phyloP scores from a whole-genome alignment of 2,888 invertebrate species.

The Dicyrtoma fusca region DNA sequence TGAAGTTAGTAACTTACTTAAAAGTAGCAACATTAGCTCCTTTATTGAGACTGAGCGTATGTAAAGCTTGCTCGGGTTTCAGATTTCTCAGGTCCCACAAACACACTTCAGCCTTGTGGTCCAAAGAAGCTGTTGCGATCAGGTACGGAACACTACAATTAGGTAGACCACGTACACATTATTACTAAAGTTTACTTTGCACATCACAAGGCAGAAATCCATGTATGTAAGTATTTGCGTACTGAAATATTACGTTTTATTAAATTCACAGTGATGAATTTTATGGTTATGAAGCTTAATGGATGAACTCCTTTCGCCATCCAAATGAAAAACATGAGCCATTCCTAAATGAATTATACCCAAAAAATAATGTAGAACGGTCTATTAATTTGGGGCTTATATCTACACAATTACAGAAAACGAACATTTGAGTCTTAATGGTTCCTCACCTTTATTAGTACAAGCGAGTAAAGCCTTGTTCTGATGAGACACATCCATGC shows the following conservation, averaged over 20 bases:
- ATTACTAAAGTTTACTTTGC: too few relatives aligned
- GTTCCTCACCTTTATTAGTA: conserved; percentile 24
- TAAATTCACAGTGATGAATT: conserved; percentile 53
- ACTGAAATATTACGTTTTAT: conserved; percentile 46
- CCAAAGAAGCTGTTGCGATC: conserved; percentile 46
- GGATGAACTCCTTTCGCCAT: conserved; percentile 34
- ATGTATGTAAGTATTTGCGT: too few relatives aligned
- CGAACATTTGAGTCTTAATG: not conserved
- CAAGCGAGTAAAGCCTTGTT: conserved; percentile 21
- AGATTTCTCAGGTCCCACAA: conserved; percentile 54
- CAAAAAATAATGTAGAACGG: not conserved
- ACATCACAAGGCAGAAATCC: too few relatives aligned
- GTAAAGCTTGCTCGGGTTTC: conserved; percentile 15
- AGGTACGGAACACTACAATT: conserved; percentile 46
- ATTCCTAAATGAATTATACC: conserved; percentile 16
- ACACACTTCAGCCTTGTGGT: conserved; percentile 34
- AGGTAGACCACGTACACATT: too few relatives aligned
- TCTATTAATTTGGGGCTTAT: not conserved
- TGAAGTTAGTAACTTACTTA: conserved; percentile 30
- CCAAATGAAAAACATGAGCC: conserved; percentile 36
- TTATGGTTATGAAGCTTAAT: conserved; percentile 46
- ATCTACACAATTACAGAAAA: not conserved
- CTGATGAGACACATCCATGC: conserved; percentile 46
- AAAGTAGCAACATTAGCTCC: conserved; percentile 50
- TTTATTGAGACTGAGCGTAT: conserved; percentile 31